Conservation (phyloP, 2,113 vertebrate genomes). For the Pampusana beccarii region DNA sequence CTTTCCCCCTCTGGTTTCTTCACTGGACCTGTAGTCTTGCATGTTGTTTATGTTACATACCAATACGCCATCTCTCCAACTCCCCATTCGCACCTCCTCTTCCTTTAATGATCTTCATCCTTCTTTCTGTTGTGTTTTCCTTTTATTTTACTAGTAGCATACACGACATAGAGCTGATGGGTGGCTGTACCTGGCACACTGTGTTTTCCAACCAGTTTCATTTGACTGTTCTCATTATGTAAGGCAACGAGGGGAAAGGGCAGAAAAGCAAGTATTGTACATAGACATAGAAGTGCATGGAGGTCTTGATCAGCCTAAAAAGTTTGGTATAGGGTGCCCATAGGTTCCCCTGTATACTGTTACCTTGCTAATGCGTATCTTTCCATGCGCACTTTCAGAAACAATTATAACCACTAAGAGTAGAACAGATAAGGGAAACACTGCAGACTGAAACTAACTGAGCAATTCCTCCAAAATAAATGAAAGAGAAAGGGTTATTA, state of each 20-base stretch:
- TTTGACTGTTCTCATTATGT: neutral
- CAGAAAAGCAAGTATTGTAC: neutral
- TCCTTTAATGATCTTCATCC: neutral
- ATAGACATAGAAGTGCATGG: neutral
- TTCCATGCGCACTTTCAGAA: neutral
- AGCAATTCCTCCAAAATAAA: constrained; percentile 30
- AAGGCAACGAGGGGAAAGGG: accelerated
- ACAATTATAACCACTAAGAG: neutral
- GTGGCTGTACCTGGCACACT: neutral
- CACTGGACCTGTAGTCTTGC: accelerated
- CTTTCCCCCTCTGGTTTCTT: neutral
- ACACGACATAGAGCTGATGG: neutral
- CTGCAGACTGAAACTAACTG: constrained; percentile 50
- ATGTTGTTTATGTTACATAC: accelerated
- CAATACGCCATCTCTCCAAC: accelerated
- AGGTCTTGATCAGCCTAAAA: neutral
- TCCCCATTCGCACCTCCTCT: neutral
- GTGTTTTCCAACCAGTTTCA: neutral
- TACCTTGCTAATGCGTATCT: neutral
- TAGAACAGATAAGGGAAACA: constrained; percentile 48
- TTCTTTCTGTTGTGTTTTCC: neutral
- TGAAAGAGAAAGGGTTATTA: neutral
- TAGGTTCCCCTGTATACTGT: neutral
- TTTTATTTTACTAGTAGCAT: accelerated
- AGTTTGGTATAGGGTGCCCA: neutral